Base-by-base conservation (phyloP, 2,888 invertebrate genomes). In the Neria commutata region DNA sequence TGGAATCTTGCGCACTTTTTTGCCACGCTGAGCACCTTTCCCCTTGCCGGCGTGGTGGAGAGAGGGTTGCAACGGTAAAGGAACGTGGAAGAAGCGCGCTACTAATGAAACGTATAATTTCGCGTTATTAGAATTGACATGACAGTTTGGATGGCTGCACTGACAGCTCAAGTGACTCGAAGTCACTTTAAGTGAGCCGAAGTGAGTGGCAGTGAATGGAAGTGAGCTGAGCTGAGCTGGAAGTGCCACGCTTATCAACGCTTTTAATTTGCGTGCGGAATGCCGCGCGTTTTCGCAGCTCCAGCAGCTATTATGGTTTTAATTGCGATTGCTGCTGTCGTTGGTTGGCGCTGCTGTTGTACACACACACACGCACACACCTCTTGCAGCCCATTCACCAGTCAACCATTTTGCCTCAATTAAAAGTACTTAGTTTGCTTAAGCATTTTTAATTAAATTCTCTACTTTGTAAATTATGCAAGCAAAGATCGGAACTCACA, bases 381-480 rank as follows among this genome's bases (percentile, higher is more conserved):
- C 11, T n/a, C 3, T 33, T 33, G 33, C 8, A 14, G n/a, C 8
- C n/a, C 40, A 40, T n/a, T 40, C 40, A 14, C 25, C 25, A 25
- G 19, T 47, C 25, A 37, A 75, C 72, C 72, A 73, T 73, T 75
- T 68, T 57, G 68, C 72, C 66, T 68, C 73, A 75, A 72, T 73
- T 73, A 70, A 75, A 73, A 74, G 71, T 72, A 74, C 73, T 71
- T 64, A 66, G 75, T 68, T 71, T 66, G 70, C 70, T 67, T 64
- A 68, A 70, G 70, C 37, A 6, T 74, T 73, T 73, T 73, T 73
- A 73, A 73, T 73, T 73, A 73, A 73, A 73, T 68, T 75, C 68
- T 70, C 72, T 70, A n/a, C 21, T 72, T 71, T 69, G 75, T 74
- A 64, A 73, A 70, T 74, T 74, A 72, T 72, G 69, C 71, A 68